These are phyloP conservation scores for Turritopsis dohrnii DNA, from an alignment of 30 jellyfish, hydroid and myxozoan genomes.

Conservation along the genomic window DNA sequence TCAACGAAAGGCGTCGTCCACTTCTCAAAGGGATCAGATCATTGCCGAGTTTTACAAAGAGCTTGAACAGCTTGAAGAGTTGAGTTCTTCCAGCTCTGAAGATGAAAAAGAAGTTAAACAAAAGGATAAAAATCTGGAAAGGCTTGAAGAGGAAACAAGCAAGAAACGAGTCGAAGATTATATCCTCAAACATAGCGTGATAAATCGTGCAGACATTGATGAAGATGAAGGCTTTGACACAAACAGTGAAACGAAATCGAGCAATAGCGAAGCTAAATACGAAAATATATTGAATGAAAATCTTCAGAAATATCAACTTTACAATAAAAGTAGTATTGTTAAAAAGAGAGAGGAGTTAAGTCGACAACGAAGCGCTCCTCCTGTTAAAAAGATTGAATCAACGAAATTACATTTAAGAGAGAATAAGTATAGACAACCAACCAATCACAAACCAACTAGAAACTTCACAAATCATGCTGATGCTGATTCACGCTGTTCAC, in stretches of 20 bases:
- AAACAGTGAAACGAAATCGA: not conserved
- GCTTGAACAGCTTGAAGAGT: conserved; percentile 15
- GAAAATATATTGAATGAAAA: conserved; percentile 5
- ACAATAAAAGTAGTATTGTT: not conserved
- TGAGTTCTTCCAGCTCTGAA: not conserved
- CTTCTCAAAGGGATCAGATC: conserved; percentile 16
- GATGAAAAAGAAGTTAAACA: not conserved
- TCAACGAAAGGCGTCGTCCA: not conserved
- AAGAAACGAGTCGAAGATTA: conserved; percentile 8
- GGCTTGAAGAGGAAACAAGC: not conserved
- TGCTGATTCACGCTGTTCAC: not conserved
- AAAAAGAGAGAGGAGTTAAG: not conserved
- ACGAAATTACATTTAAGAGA: conserved; percentile 1
- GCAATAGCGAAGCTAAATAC: conserved; percentile 1
- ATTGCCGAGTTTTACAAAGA: conserved; percentile 20
- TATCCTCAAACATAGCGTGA: not conserved
- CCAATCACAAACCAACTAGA: not conserved
- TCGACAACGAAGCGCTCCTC: not conserved
- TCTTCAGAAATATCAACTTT: not conserved
- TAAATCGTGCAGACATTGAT: not conserved
- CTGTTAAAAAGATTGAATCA: conserved; percentile 4
- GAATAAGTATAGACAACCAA: not conserved
- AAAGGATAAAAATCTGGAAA: not conserved
- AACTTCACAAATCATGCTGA: conserved; percentile 2
- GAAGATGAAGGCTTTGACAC: not conserved